A percentile compares a stretch with the other conserved stretches of the same genome.
Conservation (phyloP, 2,888 invertebrate species). For the Dolomedes plantarius region DNA sequence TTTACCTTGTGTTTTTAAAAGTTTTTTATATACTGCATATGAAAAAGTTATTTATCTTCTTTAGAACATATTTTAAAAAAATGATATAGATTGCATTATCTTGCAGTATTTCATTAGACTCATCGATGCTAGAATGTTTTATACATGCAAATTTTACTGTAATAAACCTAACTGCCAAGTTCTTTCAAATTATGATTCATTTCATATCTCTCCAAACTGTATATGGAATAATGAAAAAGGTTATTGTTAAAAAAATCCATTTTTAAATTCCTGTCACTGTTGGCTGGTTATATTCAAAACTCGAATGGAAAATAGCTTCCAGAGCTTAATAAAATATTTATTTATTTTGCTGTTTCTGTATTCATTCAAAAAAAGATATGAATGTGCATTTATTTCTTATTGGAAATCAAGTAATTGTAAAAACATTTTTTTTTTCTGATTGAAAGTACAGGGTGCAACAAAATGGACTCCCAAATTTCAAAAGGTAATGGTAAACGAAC, state of each 20-base stretch:
- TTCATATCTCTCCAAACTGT: background rate
- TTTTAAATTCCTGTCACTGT: background rate
- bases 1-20: no score
- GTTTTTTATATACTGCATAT: no score
- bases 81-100: no score
- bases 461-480: no score
- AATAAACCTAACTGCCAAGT: background rate
- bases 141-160: background rate
- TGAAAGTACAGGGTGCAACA: no score
- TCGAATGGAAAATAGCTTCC: background rate
- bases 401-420: no score
- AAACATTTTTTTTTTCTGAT: no score
- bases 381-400: no score
- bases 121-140: background rate
- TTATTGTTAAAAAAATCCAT: background rate
- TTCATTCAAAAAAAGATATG: no score
- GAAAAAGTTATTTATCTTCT: no score
- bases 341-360: constrained; percentile 7
- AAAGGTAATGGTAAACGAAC: no score
- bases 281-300: background rate
- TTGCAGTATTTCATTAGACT: background rate
- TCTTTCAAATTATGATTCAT: background rate
- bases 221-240: background rate
- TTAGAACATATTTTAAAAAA: no score
- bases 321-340: constrained; percentile 18